Percentiles rank a stretch among this genome's conserved stretches.
These are phyloP conservation scores for Mobula birostris DNA, from an alignment of 2,113 vertebrate species.

Conservation along the genomic window DNA sequence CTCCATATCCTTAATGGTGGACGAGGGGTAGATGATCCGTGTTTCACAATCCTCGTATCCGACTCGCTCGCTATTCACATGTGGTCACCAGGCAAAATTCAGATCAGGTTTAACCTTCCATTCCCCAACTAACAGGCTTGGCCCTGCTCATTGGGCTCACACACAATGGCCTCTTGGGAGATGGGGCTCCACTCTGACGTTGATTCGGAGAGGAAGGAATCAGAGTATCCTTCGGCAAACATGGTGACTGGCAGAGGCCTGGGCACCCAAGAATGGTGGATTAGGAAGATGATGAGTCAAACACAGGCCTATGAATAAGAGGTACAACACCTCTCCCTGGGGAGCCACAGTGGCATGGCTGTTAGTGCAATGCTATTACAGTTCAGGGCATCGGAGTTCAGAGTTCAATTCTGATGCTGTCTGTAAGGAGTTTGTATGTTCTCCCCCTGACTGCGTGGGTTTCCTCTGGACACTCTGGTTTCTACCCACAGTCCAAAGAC, in stretches of 20 bases:
- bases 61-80: not conserved
- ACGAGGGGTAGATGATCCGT: not conserved
- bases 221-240: not conserved
- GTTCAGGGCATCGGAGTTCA: too few species aligned
- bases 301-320: not conserved
- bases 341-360: too few species aligned
- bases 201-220: not conserved
- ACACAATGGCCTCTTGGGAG: not conserved
- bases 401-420: too few species aligned
- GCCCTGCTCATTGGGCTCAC: not conserved
- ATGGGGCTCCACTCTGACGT: not conserved
- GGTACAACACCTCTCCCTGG: too few species aligned
- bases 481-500: too few species aligned
- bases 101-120: not conserved
- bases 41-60: not conserved
- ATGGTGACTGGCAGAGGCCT: not conserved
- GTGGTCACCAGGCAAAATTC: not conserved
- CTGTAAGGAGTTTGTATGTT: too few species aligned
- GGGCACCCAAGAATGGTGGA: too few species aligned
- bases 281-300: not conserved
- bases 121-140: not conserved
- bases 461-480: too few species aligned
- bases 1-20: not conserved
- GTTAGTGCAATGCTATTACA: too few species aligned
- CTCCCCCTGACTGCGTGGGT: too few species aligned